Evolutionary conservation across 2,888 invertebrate species (phyloP).

Genomic region (Dimorphilus gyrociliatus): DNA sequence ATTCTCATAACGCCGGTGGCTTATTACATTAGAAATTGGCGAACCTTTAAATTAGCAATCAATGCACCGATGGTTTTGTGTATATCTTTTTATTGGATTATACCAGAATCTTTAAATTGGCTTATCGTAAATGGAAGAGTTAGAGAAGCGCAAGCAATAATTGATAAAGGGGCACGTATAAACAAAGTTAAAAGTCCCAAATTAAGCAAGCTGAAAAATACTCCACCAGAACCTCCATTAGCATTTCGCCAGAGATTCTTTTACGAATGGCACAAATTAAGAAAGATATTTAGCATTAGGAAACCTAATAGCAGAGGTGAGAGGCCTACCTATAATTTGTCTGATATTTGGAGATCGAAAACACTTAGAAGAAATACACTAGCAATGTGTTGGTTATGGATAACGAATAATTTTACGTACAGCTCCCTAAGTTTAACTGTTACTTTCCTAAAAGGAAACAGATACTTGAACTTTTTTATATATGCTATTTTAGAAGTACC

Average conservation of each 20-base stretch:
- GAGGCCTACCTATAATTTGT: no score
- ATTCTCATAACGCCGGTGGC: conserved; percentile 2
- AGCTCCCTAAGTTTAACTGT: conserved; percentile 2
- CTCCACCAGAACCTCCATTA: no score
- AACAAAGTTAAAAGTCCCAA: neutral
- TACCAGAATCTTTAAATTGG: conserved; percentile 4
- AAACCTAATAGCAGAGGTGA: no score
- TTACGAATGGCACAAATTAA: no score
- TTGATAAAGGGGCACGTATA: conserved; percentile 3
- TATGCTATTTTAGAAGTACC: conserved; percentile 4
- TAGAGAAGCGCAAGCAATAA: conserved; percentile 1
- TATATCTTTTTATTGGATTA: conserved; percentile 3
- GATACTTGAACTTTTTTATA: conserved; percentile 4
- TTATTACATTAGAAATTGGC: conserved; percentile 5
- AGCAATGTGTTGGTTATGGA: no score
- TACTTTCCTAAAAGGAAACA: conserved; percentile 3
- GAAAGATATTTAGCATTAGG: no score
- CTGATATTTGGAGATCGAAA: no score
- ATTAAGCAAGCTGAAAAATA: no score
- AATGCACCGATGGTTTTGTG: conserved; percentile 1
- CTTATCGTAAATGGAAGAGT: conserved; percentile 2
- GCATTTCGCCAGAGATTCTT: no score
- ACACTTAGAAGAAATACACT: no score
- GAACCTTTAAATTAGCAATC: conserved; percentile 2
- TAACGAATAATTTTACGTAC: conserved; percentile 3